Evolutionary conservation across 2,113 vertebrate species (phyloP), one percentile per base, ranked within the genome.

Genomic region (Pelecanoides urinatrix): DNA sequence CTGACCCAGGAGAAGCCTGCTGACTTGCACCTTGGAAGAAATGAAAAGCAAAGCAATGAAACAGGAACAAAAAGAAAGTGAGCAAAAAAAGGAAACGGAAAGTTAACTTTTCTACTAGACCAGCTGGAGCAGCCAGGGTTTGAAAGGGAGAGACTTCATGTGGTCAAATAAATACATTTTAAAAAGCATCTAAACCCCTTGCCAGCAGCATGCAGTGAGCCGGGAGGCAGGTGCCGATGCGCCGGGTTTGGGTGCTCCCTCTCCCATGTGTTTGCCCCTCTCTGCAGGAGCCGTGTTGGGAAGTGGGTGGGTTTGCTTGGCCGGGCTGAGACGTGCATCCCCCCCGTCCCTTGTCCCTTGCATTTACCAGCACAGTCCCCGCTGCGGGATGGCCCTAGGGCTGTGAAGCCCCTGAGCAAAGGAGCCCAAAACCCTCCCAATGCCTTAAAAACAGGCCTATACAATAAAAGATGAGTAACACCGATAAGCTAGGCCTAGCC

Each of bases 31-130:
- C 53, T 55, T n/a, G 74, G 65, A 22, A 52, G 55, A 58, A 92
- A 62, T 9, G 22, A 53, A 81, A 75, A 85, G 47, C 15, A 80
- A 87, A 90, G 52, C 22, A 38, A 38, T 4, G 10, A 40, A 72
- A 67, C 13, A 9, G 38, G 42, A n/a, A 34, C 12, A 63, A 50
- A 78, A 75, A 34, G 18, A 27, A 84, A 87, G 5, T 29, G 25
- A 40, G 66, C 0, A 10, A 8, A 16, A 34, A 22, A 8, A 23
- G 13, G 11, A 42, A 53, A n/a, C 0, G 0, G 47, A 42, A 42
- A 49, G 16, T 53, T 47, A 81, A 38, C 25, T 62, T 82, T 88
- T 44, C 20, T 61, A 1, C 13, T 12, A n/a, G 21, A 49, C 4
- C 16, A 32, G 13, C 18, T 62, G 78, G 59, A 73, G 20, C 59